Conservation (phyloP, 2,113 vertebrate species). For the Panthera uncia region DNA sequence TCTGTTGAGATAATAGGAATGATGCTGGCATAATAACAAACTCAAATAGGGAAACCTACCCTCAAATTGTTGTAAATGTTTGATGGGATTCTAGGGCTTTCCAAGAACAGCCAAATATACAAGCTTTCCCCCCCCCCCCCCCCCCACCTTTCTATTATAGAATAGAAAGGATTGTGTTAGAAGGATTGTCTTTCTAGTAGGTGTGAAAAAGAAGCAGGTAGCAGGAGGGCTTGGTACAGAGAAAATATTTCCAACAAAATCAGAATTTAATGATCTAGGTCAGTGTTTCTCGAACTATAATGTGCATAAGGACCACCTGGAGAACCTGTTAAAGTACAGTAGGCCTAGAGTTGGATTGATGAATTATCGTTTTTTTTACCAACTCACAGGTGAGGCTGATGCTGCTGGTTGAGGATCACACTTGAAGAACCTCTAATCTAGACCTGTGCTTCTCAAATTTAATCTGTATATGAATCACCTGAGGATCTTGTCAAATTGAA, state of each 20-base stretch:
- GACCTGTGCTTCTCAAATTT: neutral
- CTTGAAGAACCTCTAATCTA: neutral
- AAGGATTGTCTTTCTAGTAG: neutral
- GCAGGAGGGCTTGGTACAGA: neutral
- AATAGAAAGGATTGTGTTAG: neutral
- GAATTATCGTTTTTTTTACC: neutral
- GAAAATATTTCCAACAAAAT: slow-evolving; percentile 45
- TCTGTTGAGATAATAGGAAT: slow-evolving; percentile 20
- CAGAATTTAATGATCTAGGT: slow-evolving; percentile 8
- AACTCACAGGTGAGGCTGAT: neutral
- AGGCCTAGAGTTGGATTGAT: neutral
- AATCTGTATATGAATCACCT: neutral
- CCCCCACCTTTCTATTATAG: neutral
- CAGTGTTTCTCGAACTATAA: neutral
- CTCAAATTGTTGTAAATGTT: slow-evolving; percentile 38
- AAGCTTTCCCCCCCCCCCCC: neutral
- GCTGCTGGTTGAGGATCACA: neutral
- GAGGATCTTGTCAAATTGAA: neutral
- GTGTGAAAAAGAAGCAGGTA: slow-evolving; percentile 44
- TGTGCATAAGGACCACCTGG: neutral
- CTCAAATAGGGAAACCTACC: neutral
- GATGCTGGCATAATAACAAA: neutral
- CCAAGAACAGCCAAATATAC: neutral
- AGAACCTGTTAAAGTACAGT: neutral
- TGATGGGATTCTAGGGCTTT: slow-evolving; percentile 27